Evolutionary conservation across 2,113 vertebrate genomes (phyloP), one percentile per base, ranked within the genome.

Genomic region (Fulmarus glacialis): DNA sequence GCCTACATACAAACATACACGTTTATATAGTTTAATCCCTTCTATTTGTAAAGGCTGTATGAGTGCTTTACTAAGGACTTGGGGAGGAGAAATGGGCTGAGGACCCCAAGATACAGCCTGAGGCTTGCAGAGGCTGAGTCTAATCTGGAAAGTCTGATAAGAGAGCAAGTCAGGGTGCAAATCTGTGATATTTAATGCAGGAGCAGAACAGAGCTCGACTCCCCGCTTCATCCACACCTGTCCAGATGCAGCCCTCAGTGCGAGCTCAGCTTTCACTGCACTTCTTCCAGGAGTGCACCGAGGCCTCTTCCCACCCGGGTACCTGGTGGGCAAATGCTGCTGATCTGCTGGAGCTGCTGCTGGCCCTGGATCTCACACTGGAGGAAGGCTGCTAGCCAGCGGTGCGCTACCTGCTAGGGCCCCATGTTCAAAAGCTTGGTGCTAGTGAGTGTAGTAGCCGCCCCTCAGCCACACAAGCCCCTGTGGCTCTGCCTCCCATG

Each of bases 391-490:
- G 42, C 36, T 79, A 62, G 48, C 21, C 36, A 42, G 48, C 5
- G 1, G 5, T 56, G 27, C 45, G 53, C 53, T 83, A 13, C 22
- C 30, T 90, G 60, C 17, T 19, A n/a, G 53, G 42, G 21, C 7
- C 4, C 27, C 1, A 1, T 36, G 24, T 29, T 52, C 53, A 56
- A 62, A 56, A 40, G 42, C 40, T 38, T 36, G 15, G 15, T 73
- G 47, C 53, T 68, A 56, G 29, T 14, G 40, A 52, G 27, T 2
- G 0, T 14, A 62, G 53, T 22, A 78, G 15, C n/a, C 1, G 0
- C 60, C 40, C 24, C 36, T 74, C 42, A 68, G 29, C 24, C 43
- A 47, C 55, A 27, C 20, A 45, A 32, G 7, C 24, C 47, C 7
- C 0, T 19, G 17, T 56, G 36, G 10, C 12, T 79, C 47, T 79